Evolutionary conservation across 2,888 invertebrate genomes (phyloP).

Genomic region (Monoplex corrugatus): DNA sequence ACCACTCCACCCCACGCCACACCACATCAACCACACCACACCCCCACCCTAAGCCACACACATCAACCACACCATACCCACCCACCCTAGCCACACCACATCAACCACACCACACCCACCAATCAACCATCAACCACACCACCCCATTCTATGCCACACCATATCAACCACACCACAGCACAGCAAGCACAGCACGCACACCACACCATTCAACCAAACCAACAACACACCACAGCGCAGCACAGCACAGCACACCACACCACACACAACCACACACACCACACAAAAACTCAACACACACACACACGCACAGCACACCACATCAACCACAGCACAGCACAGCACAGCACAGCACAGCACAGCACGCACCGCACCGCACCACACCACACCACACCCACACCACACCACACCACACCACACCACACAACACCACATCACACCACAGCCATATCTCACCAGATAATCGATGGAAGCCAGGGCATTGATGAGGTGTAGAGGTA

Average conservation of each 20-base stretch:
- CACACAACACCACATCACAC: not conserved
- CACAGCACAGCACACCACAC: not conserved
- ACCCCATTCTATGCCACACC: not conserved
- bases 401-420: not conserved
- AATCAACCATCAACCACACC: not conserved
- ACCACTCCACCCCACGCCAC: not conserved
- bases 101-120: not conserved
- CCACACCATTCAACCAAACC: not conserved
- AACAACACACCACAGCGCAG: not conserved
- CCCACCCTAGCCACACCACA: not conserved
- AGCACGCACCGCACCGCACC: not conserved
- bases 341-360: not conserved
- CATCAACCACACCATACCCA: not conserved
- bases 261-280: not conserved
- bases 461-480: conserved; percentile 68
- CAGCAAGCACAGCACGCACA: not conserved
- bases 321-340: not conserved
- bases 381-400: not conserved
- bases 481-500: conserved; percentile 70
- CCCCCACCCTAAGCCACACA: not conserved
- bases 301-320: too few relatives aligned
- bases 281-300: not conserved
- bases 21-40: not conserved
- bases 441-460: not conserved
- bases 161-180: not conserved